Evolutionary conservation across 35 echinoderm and acorn worm genomes (phyloP).

Genomic region (Heliocidaris erythrogramma): DNA sequence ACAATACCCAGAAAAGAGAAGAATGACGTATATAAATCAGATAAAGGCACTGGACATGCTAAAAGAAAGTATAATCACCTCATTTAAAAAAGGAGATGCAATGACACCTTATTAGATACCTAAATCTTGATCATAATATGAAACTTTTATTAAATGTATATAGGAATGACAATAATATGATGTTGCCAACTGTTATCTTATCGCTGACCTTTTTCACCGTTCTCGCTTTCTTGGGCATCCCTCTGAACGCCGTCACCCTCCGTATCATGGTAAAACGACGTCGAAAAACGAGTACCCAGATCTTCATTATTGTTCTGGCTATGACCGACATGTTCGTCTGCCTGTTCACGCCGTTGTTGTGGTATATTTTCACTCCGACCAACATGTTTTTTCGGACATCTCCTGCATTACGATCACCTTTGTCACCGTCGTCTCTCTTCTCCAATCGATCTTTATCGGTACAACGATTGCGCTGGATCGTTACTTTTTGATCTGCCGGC

Average conservation of each 20-base stretch:
- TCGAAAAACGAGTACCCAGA: slow-evolving; percentile 36
- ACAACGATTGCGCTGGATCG: slow-evolving; percentile 18
- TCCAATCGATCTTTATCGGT: slow-evolving; percentile 13
- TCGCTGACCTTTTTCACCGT: background rate
- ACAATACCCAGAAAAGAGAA: too few species aligned
- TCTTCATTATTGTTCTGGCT: slow-evolving; percentile 41
- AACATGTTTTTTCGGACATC: background rate
- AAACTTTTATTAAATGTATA: background rate
- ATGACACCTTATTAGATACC: too few species aligned
- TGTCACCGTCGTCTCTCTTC: background rate
- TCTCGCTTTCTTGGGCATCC: slow-evolving; percentile 16
- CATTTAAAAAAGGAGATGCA: too few species aligned
- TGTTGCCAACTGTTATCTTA: background rate
- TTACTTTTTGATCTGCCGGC: slow-evolving; percentile 32
- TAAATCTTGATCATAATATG: background rate
- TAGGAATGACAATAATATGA: background rate
- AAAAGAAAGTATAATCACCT: too few species aligned
- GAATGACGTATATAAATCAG: too few species aligned
- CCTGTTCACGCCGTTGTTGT: background rate
- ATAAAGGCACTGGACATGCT: too few species aligned
- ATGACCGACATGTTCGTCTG: slow-evolving; percentile 29
- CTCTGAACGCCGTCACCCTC: slow-evolving; percentile 15
- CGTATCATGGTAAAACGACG: slow-evolving; percentile 8
- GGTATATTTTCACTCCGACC: background rate
- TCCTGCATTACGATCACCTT: background rate